Evolutionary conservation across 2,888 invertebrate genomes (phyloP), one percentile per base, ranked within the genome.

Genomic region (Bibio marci): DNA sequence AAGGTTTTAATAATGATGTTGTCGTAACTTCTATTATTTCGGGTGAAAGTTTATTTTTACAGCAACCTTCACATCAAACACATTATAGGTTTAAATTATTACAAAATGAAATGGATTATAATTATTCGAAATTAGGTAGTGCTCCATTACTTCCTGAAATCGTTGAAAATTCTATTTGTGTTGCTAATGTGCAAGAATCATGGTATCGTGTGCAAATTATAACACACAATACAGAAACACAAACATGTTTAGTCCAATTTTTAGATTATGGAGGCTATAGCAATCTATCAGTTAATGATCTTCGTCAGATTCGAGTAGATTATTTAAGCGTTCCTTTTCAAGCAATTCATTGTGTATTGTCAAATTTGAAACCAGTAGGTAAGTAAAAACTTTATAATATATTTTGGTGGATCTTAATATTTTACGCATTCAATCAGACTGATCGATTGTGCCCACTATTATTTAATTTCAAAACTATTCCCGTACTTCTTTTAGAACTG

Each of bases 231-330:
- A 72, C 73, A 44, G 75, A 76, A 38, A 73, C 70, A 34, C 72
- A 77, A 50, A 72, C 73, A 31, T 81, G 83, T 49, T 71, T 87
- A 46, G 78, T 94, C 41, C 82, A 82, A 62, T 80, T 88, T 58
- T 77, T 97, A 37, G 98, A 98, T 66, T 90, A 88, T 53, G 98
- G 98, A 36, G 97, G 97, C 37, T 97, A 83, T 61, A 74, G 79
- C 53, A 73, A 73, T 42, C 71, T 92, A 40, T 74, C 76, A 50
- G 78, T 80, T 48, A 67, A 73, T 40, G 71, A 75, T 47, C 72
- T 97, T 55, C 76, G 87, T 56, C 92, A 95, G 66, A 92, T 98
- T 49, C 74, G 91, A 51, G 79, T 79, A 39, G 94, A 97, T 64
- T 94, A 91, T 60, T 80, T 94, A 72, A 70, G 78, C 42, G 69